Percentiles rank a stretch among this genome's conserved stretches.
Evolutionary conservation across 2,113 vertebrate species (phyloP).

Genomic region (Atherinomorus stipes): DNA sequence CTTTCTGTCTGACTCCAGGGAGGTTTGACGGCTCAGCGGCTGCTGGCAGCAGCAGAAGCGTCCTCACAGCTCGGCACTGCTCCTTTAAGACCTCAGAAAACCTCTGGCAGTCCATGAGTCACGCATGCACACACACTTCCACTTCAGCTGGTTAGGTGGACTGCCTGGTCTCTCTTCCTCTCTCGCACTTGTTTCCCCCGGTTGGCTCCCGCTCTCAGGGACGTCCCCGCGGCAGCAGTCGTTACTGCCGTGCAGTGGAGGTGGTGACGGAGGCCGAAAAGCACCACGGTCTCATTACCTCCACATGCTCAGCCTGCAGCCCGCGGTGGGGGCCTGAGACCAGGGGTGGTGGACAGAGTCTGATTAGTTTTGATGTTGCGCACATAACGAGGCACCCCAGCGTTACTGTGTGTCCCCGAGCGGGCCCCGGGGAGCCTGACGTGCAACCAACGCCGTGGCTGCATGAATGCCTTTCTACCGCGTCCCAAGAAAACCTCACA

Average conservation of each 20-base stretch:
- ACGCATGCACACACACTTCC: conserved; percentile 62
- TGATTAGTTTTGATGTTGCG: conserved; percentile 78
- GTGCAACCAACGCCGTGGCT: conserved; percentile 34
- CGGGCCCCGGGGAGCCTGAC: conserved; percentile 58
- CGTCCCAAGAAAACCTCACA: conserved; percentile 61
- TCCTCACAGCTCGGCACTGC: conserved; percentile 76
- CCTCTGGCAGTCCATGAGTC: conserved; percentile 73
- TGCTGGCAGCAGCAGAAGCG: conserved; percentile 70
- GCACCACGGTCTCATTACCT: conserved; percentile 79
- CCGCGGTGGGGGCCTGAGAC: conserved; percentile 53
- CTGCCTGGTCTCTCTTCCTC: conserved; percentile 63
- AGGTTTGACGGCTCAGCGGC: conserved; percentile 47
- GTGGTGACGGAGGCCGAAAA: conserved; percentile 58
- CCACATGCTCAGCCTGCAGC: conserved; percentile 66
- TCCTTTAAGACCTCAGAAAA: conserved; percentile 70
- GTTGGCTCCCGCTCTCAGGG: conserved; percentile 68
- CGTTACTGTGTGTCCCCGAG: conserved; percentile 65
- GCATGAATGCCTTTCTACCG: conserved; percentile 42
- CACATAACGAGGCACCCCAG: conserved; percentile 75
- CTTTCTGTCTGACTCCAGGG: conserved; percentile 38
- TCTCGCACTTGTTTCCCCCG: conserved; percentile 51
- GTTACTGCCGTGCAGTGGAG: conserved; percentile 71
- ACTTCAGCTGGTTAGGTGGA: conserved; percentile 83
- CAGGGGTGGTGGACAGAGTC: conserved; percentile 67
- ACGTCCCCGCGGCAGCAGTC: conserved; percentile 77